These are phyloP conservation scores for Synergus umbraculus DNA, from an alignment of 2,888 invertebrate species.

Conservation along the genomic window DNA sequence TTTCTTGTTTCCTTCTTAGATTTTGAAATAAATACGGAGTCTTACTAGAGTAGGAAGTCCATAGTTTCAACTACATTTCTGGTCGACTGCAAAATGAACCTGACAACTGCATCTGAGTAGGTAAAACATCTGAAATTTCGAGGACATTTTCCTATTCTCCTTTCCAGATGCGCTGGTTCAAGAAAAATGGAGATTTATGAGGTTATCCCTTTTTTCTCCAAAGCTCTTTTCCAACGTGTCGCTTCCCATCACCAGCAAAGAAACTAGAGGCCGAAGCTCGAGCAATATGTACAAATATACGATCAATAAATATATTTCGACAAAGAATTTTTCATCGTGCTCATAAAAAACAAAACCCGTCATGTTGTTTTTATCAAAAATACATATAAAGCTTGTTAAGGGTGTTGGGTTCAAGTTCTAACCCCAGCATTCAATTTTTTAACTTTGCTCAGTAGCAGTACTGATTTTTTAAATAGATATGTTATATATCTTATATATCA, in stretches of 20 bases:
- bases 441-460: too few relatives aligned
- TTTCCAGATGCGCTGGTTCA: background rate
- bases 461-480: too few relatives aligned
- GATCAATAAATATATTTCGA: background rate
- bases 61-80: background rate
- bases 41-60: background rate
- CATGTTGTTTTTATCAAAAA: too few relatives aligned
- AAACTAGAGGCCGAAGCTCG: background rate
- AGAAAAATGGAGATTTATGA: conserved; percentile 11
- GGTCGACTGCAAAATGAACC: background rate
- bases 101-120: conserved; percentile 13
- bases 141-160: background rate
- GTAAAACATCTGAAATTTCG: background rate
- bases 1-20: background rate
- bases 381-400: too few relatives aligned
- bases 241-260: background rate
- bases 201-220: conserved; percentile 4
- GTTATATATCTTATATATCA: too few relatives aligned
- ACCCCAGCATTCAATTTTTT: too few relatives aligned
- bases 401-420: too few relatives aligned
- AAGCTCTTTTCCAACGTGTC: background rate
- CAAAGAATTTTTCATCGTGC: background rate
- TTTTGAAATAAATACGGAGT: background rate
- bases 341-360: background rate
- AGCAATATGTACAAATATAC: background rate